Conservation (phyloP, 2,797 vertebrate species). For the Gallinago nigripennis region DNA sequence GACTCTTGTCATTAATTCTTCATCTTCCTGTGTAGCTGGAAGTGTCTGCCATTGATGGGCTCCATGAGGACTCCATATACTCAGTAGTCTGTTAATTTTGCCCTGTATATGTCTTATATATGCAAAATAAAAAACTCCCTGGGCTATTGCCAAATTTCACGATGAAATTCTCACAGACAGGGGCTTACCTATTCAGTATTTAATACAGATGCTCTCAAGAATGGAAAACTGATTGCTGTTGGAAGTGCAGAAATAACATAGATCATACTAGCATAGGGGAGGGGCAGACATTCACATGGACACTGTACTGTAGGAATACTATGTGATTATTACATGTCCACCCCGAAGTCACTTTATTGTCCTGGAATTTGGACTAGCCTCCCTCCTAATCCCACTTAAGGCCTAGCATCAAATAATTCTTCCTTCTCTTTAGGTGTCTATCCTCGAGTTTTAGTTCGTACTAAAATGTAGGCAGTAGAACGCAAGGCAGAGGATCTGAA, state of each 20-base stretch:
- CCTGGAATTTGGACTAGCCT: background rate
- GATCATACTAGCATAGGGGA: background rate
- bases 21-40: background rate
- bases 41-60: background rate
- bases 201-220: background rate
- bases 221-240: background rate
- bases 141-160: background rate
- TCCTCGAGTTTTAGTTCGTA: background rate
- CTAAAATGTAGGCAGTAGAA: background rate
- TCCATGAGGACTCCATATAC: background rate
- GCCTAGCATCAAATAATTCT: background rate
- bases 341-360: background rate
- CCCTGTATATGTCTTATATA: fast-evolving
- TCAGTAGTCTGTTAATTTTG: background rate
- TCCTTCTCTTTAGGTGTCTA: background rate
- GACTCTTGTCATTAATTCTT: background rate
- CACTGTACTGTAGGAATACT: background rate
- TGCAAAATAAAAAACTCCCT: background rate
- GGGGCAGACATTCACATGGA: background rate
- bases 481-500: background rate
- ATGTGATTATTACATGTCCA: background rate
- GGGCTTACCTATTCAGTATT: background rate
- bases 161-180: background rate
- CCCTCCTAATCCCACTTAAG: background rate
- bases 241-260: background rate